Conservation (phyloP, 2,113 vertebrate species). For the Bubo scandiacus region DNA sequence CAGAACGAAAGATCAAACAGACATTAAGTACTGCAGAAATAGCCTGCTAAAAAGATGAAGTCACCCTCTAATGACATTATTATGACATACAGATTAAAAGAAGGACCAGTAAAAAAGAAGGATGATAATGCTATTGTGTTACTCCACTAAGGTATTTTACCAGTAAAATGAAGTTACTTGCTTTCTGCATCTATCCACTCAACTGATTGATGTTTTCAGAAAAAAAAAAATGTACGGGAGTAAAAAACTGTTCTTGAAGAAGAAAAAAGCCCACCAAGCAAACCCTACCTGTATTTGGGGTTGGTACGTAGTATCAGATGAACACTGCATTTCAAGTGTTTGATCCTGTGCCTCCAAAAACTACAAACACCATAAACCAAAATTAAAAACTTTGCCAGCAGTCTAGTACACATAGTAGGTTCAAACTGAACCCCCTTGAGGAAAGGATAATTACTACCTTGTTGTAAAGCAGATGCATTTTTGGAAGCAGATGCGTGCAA, state of each 20-base stretch:
- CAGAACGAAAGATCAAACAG: constrained; percentile 68
- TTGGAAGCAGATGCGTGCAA: constrained; percentile 76
- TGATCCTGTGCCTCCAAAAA: constrained; percentile 75
- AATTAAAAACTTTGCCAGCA: constrained; percentile 75
- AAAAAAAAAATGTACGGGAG: neutral
- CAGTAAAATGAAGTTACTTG: constrained; percentile 46
- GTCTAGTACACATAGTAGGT: constrained; percentile 74
- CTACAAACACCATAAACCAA: constrained; percentile 69
- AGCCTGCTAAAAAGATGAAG: constrained; percentile 67
- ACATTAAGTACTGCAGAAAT: constrained; percentile 59
- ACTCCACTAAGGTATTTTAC: constrained; percentile 48
- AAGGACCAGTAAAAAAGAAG: constrained; percentile 59
- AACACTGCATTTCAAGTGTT: constrained; percentile 64
- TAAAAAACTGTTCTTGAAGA: neutral
- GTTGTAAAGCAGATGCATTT: constrained; percentile 76
- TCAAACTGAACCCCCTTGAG: constrained; percentile 72
- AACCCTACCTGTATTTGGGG: constrained; percentile 44
- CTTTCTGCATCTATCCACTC: constrained; percentile 4
- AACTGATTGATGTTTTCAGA: neutral
- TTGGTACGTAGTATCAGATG: constrained; percentile 61
- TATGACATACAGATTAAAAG: constrained; percentile 70
- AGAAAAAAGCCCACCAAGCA: constrained; percentile 50
- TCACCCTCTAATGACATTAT: constrained; percentile 67
- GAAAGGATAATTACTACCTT: constrained; percentile 84
- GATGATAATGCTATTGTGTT: constrained; percentile 49